Base-by-base conservation (phyloP, 2,888 invertebrate genomes). In the Drosophila subsilvestris region DNA sequence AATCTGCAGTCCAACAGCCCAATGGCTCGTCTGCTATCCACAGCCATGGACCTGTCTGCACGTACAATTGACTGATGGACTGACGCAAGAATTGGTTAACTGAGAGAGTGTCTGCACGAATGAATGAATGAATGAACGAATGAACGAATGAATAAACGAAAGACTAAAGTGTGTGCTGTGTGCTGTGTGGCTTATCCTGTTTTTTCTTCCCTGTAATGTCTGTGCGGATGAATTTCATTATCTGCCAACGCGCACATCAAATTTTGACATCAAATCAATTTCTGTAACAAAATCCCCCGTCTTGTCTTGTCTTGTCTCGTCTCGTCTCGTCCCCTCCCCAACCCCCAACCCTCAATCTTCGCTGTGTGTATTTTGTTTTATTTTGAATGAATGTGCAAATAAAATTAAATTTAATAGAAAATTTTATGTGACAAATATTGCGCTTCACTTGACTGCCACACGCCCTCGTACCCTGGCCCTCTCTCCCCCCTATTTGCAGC, bases 351-450 rank as follows among this genome's bases (percentile, higher is more conserved):
- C 25, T n/a, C n/a, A n/a, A n/a, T n/a, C 25, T 25, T 25, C 5
- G 5, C 25, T 1, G 25, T 53, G 49, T 51, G 37, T 49, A 53
- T 67, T 62, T 61, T 78, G 60, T 49, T 73, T 60, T 80, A 51
- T 76, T 82, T 79, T 87, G 78, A 79, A 85, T 80, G 70, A 82
- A 89, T 89, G 86, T 82, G 86, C 83, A 83, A 86, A 89, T 86
- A 89, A 85, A 86, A 86, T 89, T 86, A 77, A 82, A 89, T 89
- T 86, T 88, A 88, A 87, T 81, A 78, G 79, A 86, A 63, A 74
- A 77, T 88, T 89, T 88, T 75, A 83, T 82, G 86, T 80, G 74
- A 75, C 82, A 88, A 86, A 81, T 88, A 88, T 79, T 79, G 82
- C 67, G 37, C 14, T 61, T 78, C 79, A 76, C 71, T 74, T 78